These are phyloP conservation scores for Arctia plantaginis DNA, from an alignment of 2,888 invertebrate genomes.

Conservation along the genomic window DNA sequence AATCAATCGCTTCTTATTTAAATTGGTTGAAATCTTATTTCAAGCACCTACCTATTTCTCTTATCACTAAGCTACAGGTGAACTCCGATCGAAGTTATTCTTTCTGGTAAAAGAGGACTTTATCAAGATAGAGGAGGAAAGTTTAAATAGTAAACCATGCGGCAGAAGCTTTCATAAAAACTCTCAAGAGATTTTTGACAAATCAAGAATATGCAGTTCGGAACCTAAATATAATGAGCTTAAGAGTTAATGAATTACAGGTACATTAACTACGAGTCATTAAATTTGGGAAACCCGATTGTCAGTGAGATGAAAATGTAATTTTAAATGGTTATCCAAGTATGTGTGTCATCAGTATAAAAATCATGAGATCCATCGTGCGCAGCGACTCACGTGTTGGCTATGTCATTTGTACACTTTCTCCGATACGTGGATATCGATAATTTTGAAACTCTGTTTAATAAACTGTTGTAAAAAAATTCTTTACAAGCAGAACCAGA, in stretches of 20 bases:
- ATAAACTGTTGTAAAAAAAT: conserved; percentile 6
- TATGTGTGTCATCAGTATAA: conserved; percentile 57
- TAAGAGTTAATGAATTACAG: not conserved
- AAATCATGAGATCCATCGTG: conserved; percentile 56
- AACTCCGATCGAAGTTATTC: not conserved
- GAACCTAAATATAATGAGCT: not conserved
- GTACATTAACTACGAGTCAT: conserved; percentile 8
- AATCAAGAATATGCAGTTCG: not conserved
- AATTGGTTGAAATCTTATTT: not conserved
- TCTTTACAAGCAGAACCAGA: not conserved
- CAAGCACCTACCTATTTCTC: not conserved
- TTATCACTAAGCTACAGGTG: not conserved
- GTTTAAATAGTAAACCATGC: not conserved
- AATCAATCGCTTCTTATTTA: not conserved
- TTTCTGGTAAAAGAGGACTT: not conserved
- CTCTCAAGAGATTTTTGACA: not conserved
- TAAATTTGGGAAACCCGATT: conserved; percentile 12
- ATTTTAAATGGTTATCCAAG: conserved; percentile 33
- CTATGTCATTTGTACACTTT: conserved; percentile 70
- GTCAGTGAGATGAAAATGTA: conserved; percentile 21
- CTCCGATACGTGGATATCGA: conserved; percentile 58
- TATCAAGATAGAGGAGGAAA: not conserved
- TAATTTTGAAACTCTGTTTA: conserved; percentile 40
- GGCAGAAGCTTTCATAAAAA: too few relatives aligned
- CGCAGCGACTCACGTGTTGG: conserved; percentile 57